phyloP scores from a whole-genome alignment of 2,888 invertebrate genomes.

The Melieria crassipennis region DNA sequence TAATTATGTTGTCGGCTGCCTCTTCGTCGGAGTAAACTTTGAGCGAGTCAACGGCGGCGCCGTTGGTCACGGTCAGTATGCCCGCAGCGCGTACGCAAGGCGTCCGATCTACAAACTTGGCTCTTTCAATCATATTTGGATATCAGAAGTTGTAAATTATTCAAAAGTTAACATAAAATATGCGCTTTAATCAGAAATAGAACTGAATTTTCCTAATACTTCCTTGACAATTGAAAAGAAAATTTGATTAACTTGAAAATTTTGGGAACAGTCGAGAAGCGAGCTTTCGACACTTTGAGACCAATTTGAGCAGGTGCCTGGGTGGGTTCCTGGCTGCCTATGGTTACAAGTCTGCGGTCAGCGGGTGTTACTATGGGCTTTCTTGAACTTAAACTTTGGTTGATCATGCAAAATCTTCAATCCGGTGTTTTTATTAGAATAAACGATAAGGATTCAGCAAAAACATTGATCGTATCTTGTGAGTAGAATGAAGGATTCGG shows the following conservation, averaged over 20 bases:
- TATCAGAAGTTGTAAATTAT: background rate
- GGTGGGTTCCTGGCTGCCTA: background rate
- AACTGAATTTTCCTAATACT: background rate
- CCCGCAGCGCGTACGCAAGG: conserved; percentile 50
- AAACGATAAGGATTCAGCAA: too few relatives aligned
- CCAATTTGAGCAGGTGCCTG: background rate
- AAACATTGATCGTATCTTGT: too few relatives aligned
- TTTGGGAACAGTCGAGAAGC: too few relatives aligned
- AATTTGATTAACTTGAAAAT: background rate
- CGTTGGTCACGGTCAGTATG: conserved; percentile 8
- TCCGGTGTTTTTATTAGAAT: too few relatives aligned
- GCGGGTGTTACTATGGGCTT: background rate
- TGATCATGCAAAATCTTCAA: too few relatives aligned
- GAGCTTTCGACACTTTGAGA: background rate
- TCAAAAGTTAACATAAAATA: conserved; percentile 4
- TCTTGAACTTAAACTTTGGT: too few relatives aligned
- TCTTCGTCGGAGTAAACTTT: conserved; percentile 47
- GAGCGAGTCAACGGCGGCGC: conserved; percentile 41
- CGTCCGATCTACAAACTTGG: conserved; percentile 50
- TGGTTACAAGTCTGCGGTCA: background rate
- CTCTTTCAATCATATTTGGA: conserved; percentile 46
- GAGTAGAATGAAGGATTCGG: too few relatives aligned
- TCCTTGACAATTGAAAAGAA: background rate
- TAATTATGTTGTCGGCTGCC: conserved; percentile 51
- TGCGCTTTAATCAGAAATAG: background rate